Base-by-base conservation (phyloP, 2,888 invertebrate species). In the Hetaerina titia region DNA sequence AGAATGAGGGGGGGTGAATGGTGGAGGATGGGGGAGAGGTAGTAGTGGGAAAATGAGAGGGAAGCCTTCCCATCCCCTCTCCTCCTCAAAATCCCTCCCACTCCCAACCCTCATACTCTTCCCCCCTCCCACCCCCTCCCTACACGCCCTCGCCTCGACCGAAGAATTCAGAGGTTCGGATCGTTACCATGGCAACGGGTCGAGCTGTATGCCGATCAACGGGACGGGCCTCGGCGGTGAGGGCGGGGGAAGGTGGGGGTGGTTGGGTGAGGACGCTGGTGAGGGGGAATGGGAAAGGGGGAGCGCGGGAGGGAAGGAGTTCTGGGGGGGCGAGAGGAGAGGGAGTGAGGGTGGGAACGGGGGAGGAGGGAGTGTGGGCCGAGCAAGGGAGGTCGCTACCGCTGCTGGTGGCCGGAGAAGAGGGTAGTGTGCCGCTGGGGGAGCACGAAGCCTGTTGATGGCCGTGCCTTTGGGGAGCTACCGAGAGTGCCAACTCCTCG, bases 151-250 rank as follows among this genome's bases (percentile, higher is more conserved):
- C 17, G 89, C 89, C 69, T 13, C 45, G 57, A 74, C 92, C 69
- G 92, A 92, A 92, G 69, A 64, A 92, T 92, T 92, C 92, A 92
- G 90, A 63, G 64, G 90, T 92, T 92, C 74, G 92, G 92, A 92
- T 92, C 92, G 92, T 92, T 92, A 92, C 92, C 92, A 92, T 92
- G 92, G 92, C 69, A 92, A 92, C 92, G 92, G 74, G 92, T 92
- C 92, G 92, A 74, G 92, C 92, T 74, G 64, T 64, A 60, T 60
- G 92, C 69, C 92, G 92, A 92, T 92, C 92, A 69, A 56, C 13
- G 92, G 92, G 64, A 58, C 57, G 58, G 17, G 56, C 45, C 31
- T 25, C n/a, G 25, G 60, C 4, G 90, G 60, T 19, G 69, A n/a
- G 19, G 64, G 64, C n/a, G 63, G 25, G 90, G 90, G 31, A n/a